Conservation (phyloP, 2,113 vertebrate genomes). For the Cyprinodon tularosa region DNA sequence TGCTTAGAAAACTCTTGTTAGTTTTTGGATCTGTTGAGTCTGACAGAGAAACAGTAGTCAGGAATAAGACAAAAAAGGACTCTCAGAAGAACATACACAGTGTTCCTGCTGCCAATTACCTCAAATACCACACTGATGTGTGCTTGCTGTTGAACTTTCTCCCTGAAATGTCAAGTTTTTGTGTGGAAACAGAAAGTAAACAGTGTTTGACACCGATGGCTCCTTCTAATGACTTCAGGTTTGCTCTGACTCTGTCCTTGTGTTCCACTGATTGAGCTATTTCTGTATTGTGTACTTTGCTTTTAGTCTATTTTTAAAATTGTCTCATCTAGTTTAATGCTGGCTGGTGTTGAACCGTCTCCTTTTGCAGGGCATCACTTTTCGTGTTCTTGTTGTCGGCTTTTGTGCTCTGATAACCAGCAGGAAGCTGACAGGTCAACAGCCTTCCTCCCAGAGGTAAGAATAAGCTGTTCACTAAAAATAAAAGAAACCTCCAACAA, state of each 20-base stretch:
- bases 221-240: constrained; percentile 54
- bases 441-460: constrained; percentile 43
- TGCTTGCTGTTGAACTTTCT: constrained; percentile 45
- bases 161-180: constrained; percentile 55
- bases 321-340: background rate
- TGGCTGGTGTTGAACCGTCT: constrained; percentile 9
- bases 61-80: constrained; percentile 54
- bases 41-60: constrained; percentile 27
- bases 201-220: constrained; percentile 59
- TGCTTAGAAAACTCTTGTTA: background rate
- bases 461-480: constrained; percentile 35
- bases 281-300: constrained; percentile 13
- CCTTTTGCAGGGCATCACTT: background rate
- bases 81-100: constrained; percentile 17
- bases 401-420: constrained; percentile 31
- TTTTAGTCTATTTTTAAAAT: constrained; percentile 3
- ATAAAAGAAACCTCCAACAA: constrained; percentile 36
- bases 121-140: constrained; percentile 63
- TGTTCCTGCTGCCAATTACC: constrained; percentile 60
- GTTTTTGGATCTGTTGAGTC: constrained; percentile 13
- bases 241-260: constrained; percentile 22
- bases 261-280: constrained; percentile 8
- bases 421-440: constrained; percentile 59
- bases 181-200: constrained; percentile 59
- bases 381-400: background rate